phyloP scores from a whole-genome alignment of 2,113 vertebrate species.

The Brachyistius frenatus region DNA sequence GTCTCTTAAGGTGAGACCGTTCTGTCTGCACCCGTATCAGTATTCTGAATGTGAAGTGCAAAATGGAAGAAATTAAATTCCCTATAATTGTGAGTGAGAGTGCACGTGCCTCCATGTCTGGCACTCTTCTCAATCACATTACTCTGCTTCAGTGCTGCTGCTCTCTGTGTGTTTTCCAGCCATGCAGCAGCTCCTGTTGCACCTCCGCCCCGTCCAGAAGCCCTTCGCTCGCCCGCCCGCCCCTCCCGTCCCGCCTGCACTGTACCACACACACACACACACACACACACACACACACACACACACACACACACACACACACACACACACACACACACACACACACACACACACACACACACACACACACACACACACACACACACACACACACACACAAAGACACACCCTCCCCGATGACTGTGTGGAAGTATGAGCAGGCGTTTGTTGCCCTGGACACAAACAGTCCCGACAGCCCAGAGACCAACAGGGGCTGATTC shows the following conservation, averaged over 20 bases:
- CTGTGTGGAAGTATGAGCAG: constrained; percentile 28
- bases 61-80: constrained; percentile 52
- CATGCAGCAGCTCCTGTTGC: constrained; percentile 54
- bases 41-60: constrained; percentile 24
- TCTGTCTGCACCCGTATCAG: constrained; percentile 22
- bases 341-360: constrained; percentile 35
- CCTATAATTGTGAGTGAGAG: constrained; percentile 5
- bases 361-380: constrained; percentile 20
- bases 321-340: constrained; percentile 19
- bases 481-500: constrained; percentile 66
- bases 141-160: constrained; percentile 29
- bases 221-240: constrained; percentile 32
- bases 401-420: constrained; percentile 33
- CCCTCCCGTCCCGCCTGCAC: constrained; percentile 55
- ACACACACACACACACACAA: constrained; percentile 11
- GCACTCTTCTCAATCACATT: constrained; percentile 63
- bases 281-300: constrained; percentile 34
- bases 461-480: constrained; percentile 50
- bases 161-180: constrained; percentile 29
- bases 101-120: constrained; percentile 28
- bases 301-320: constrained; percentile 11
- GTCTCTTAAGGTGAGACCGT: constrained; percentile 46
- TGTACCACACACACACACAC: constrained; percentile 25
- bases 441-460: constrained; percentile 39
- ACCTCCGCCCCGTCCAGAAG: constrained; percentile 33